Conservation (phyloP, 2,797 vertebrate species). For the Acridotheres tristis region DNA sequence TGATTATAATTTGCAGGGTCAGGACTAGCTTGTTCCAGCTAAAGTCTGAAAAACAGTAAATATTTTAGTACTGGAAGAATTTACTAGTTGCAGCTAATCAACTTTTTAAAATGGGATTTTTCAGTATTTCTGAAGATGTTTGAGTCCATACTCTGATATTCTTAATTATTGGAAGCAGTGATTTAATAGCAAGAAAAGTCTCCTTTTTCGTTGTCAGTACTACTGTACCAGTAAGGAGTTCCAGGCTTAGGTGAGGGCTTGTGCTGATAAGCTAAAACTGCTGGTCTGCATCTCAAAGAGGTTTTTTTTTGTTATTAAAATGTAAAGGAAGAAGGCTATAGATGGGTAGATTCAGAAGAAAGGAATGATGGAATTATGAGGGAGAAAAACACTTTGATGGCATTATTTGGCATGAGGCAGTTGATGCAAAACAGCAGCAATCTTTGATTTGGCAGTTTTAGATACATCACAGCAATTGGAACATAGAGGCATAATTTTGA, state of each 20-base stretch:
- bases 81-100: background rate
- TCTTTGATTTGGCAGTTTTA: background rate
- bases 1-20: background rate
- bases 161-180: background rate
- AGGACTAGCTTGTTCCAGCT: background rate
- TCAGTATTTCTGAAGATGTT: background rate
- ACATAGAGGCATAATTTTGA: background rate
- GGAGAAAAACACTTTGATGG: rapidly evolving
- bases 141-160: background rate
- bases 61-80: background rate
- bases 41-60: background rate
- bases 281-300: background rate
- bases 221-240: background rate
- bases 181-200: background rate
- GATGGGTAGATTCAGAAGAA: background rate
- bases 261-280: background rate
- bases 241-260: background rate
- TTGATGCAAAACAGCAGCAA: background rate
- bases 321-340: background rate
- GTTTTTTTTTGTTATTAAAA: background rate
- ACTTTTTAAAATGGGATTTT: background rate
- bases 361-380: background rate
- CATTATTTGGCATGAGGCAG: background rate
- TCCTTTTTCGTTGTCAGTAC: background rate
- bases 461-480: background rate